Evolutionary conservation across 2,797 vertebrate species (phyloP).

Genomic region (Mus caroli): DNA sequence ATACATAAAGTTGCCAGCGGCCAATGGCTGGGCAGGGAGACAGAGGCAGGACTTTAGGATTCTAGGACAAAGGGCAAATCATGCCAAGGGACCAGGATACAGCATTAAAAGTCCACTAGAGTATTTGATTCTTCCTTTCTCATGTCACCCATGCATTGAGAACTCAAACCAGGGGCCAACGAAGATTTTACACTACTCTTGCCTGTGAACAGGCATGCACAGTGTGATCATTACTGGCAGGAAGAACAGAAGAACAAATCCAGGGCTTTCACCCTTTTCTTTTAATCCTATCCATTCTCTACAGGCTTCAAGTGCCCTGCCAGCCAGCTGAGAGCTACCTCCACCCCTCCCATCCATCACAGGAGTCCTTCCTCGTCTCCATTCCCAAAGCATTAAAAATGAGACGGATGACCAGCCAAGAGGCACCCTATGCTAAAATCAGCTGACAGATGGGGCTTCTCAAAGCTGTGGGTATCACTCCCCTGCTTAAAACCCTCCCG

Average conservation of each 20-base stretch:
- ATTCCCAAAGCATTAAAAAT: background rate
- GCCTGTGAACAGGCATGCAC: background rate
- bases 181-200: background rate
- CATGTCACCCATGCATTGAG: background rate
- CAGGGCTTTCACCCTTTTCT: background rate
- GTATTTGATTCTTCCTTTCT: constrained; percentile 10
- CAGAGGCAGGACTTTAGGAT: background rate
- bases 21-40: background rate
- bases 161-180: constrained; percentile 24
- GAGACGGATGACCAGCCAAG: background rate
- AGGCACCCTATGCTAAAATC: background rate
- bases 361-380: background rate
- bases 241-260: constrained; percentile 8
- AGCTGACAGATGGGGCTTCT: background rate
- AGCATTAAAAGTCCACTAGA: background rate
- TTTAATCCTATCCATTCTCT: background rate
- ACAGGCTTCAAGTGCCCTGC: background rate
- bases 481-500: background rate
- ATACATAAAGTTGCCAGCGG: background rate
- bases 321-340: background rate
- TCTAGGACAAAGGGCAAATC: background rate
- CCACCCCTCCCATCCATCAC: background rate
- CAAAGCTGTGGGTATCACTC: background rate
- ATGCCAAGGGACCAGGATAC: background rate
- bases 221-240: background rate